phyloP scores from a whole-genome alignment of 2,888 invertebrate species.

The Mamestra brassicae region DNA sequence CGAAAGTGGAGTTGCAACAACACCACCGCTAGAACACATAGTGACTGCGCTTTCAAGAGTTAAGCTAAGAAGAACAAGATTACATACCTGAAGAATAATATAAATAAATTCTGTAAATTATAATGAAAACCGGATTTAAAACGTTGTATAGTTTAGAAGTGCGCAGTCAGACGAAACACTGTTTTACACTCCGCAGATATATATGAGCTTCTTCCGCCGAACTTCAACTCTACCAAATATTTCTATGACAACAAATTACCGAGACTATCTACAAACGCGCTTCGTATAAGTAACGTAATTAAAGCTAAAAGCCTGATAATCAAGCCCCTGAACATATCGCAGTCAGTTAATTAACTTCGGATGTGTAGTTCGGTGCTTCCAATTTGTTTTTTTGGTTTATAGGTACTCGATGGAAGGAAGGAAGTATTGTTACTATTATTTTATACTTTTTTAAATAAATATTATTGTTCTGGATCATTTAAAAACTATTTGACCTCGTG shows the following conservation, averaged over 20 bases:
- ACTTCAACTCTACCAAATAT: background rate
- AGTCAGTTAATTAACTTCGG: conserved; percentile 37
- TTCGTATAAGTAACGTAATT: conserved; percentile 18
- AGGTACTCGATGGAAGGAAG: background rate
- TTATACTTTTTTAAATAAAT: conserved; percentile 1
- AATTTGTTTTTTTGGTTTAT: conserved; percentile 12
- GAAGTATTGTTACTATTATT: background rate
- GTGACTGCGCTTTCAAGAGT: no score
- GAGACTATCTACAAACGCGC: background rate
- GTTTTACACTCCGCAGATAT: no score
- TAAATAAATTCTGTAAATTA: no score
- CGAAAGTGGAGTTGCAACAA: no score
- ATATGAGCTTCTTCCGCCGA: background rate
- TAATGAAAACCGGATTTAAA: no score
- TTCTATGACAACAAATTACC: background rate
- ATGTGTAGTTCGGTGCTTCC: background rate
- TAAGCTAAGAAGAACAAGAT: no score
- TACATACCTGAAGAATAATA: no score
- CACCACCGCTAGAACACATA: no score
- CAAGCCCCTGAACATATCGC: conserved; percentile 13
- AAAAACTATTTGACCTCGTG: no score
- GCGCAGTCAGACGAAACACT: no score
- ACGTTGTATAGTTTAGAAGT: no score
- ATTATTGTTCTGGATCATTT: no score
- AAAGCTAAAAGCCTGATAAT: conserved; percentile 35